phyloP scores from a whole-genome alignment of 2,888 invertebrate species.

The Nowickia ferox region DNA sequence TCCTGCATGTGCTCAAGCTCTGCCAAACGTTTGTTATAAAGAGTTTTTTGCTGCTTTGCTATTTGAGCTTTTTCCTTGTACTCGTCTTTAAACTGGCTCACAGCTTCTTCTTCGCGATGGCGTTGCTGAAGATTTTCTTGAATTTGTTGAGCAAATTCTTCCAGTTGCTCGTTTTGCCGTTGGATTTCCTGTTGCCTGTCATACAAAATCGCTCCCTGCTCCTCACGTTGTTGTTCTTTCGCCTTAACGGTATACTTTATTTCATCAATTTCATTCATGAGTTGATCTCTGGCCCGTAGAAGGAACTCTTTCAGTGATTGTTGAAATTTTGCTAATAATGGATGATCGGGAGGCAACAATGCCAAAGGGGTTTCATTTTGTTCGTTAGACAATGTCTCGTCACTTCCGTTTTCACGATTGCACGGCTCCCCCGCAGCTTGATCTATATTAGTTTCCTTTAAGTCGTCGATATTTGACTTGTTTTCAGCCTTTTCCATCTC shows the following conservation, averaged over 20 bases:
- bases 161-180: conserved; percentile 83
- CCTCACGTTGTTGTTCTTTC: conserved; percentile 80
- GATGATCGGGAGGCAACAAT: conserved; percentile 87
- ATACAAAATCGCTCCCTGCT: conserved; percentile 83
- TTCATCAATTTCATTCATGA: conserved; percentile 87
- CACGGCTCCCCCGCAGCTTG: conserved; percentile 56
- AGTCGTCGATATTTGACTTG: neutral
- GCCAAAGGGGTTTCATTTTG: conserved; percentile 68
- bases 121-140: conserved; percentile 75
- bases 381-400: conserved; percentile 62
- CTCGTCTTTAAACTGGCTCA: conserved; percentile 79
- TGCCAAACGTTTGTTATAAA: conserved; percentile 78
- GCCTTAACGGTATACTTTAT: conserved; percentile 84
- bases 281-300: conserved; percentile 86
- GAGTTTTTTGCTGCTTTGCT: conserved; percentile 77
- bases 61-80: conserved; percentile 79
- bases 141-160: conserved; percentile 83
- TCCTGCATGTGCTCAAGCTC: conserved; percentile 80
- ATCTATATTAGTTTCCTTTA: neutral
- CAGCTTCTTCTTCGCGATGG: conserved; percentile 69
- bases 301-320: conserved; percentile 87
- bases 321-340: conserved; percentile 89
- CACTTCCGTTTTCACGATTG: conserved; percentile 66
- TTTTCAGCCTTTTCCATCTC: neutral
- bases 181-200: conserved; percentile 84